A percentile compares a stretch with the other conserved stretches of the same genome.
These are phyloP conservation scores for Platerodrilus igneus DNA, from an alignment of 2,888 invertebrate species.

Conservation along the genomic window DNA sequence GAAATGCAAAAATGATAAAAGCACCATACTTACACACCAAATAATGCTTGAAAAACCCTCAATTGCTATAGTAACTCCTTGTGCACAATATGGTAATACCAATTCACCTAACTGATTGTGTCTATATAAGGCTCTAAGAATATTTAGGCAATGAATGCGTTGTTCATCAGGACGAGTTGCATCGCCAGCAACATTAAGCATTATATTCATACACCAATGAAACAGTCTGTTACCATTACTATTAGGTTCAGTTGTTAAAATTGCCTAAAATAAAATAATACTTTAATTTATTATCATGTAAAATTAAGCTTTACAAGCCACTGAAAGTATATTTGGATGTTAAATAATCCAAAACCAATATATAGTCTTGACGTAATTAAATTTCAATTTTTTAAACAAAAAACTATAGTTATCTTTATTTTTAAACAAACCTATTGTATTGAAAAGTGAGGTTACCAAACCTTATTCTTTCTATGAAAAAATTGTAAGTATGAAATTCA, in stretches of 20 bases:
- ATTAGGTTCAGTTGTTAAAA: conserved; percentile 69
- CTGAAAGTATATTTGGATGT: conserved; percentile 5
- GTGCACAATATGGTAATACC: conserved; percentile 63
- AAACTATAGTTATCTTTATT: too few species aligned
- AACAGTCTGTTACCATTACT: conserved; percentile 56
- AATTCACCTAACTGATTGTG: conserved; percentile 71
- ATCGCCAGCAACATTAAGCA: conserved; percentile 50
- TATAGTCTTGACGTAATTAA: too few species aligned
- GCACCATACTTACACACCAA: conserved; percentile 65
- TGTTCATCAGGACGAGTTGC: conserved; percentile 46
- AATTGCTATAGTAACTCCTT: conserved; percentile 68
- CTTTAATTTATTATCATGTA: too few species aligned
- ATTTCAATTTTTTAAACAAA: too few species aligned
- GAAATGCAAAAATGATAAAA: too few species aligned
- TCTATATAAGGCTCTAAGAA: conserved; percentile 74
- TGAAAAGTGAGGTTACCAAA: too few species aligned
- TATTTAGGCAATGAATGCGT: conserved; percentile 79
- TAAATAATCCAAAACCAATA: not conserved
- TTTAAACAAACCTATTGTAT: too few species aligned
- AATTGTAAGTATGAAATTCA: too few species aligned
- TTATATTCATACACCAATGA: conserved; percentile 53
- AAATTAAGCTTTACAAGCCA: conserved; percentile 9
- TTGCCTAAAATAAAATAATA: conserved; percentile 66
- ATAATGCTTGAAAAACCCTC: conserved; percentile 65
- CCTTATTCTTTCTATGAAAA: too few species aligned